Evolutionary conservation across 2,113 vertebrate species (phyloP).

Genomic region (Daboia siamensis): DNA sequence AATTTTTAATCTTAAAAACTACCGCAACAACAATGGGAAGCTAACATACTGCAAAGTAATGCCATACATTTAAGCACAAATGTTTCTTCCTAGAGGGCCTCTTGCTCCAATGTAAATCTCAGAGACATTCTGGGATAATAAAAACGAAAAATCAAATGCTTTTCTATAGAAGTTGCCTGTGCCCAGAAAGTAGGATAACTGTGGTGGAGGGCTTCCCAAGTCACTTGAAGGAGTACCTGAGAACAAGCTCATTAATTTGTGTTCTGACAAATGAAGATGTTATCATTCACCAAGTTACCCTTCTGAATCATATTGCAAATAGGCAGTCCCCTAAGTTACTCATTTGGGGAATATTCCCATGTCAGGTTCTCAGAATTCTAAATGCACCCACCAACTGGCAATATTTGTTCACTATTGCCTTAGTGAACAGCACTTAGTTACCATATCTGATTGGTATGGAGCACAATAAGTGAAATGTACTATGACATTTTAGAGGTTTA

Average conservation of each 20-base stretch:
- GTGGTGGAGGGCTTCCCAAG: not conserved
- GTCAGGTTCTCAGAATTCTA: not conserved
- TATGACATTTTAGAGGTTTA: not conserved
- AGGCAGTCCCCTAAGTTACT: not conserved
- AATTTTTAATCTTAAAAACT: not conserved
- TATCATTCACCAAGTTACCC: not conserved
- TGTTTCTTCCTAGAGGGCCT: not conserved
- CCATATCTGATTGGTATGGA: not conserved
- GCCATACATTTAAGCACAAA: not conserved
- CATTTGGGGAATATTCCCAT: not conserved
- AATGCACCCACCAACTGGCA: not conserved
- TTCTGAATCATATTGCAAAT: not conserved
- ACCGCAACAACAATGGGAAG: not conserved
- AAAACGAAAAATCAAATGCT: not conserved
- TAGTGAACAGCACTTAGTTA: not conserved
- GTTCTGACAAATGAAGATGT: not conserved
- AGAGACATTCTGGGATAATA: not conserved
- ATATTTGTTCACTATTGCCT: not conserved
- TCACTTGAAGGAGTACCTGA: not conserved
- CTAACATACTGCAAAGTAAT: not conserved
- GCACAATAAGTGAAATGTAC: not conserved
- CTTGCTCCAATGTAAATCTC: not conserved
- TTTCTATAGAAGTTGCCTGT: not conserved
- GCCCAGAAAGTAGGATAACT: not conserved
- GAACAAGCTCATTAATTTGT: not conserved